Percentiles rank a stretch among this genome's conserved stretches.
These are phyloP conservation scores for Limnothrissa miodon DNA, from an alignment of 2,113 vertebrate genomes.

Conservation along the genomic window DNA sequence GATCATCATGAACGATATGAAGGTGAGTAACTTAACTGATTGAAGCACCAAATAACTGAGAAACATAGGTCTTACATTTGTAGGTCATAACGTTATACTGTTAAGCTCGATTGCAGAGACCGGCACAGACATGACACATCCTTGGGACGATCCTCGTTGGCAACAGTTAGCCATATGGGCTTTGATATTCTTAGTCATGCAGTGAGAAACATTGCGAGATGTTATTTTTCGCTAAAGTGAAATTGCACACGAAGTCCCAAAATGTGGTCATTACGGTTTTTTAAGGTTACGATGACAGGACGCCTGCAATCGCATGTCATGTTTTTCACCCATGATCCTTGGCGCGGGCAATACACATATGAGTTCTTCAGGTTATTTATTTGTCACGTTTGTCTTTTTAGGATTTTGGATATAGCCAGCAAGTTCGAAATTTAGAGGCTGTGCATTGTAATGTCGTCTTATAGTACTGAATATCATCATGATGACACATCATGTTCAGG, in stretches of 20 bases:
- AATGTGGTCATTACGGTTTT: not conserved
- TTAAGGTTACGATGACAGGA: not conserved
- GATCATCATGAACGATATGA: constrained; percentile 84
- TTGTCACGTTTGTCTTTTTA: not conserved
- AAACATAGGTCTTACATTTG: not conserved
- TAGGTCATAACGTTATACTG: too few relatives aligned
- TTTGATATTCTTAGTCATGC: constrained; percentile 1
- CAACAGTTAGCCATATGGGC: constrained; percentile 5
- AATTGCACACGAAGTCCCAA: not conserved
- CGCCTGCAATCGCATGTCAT: not conserved
- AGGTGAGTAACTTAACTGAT: constrained; percentile 60
- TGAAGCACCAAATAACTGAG: not conserved
- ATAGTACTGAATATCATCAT: not conserved
- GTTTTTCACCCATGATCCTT: not conserved
- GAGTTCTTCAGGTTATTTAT: not conserved
- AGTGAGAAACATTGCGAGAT: not conserved
- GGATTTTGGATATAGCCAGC: not conserved
- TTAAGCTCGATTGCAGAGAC: not conserved
- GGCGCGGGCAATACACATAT: not conserved
- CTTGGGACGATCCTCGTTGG: not conserved
- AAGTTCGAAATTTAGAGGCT: not conserved
- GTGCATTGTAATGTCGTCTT: not conserved
- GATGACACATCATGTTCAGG: not conserved
- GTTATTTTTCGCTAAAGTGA: not conserved
- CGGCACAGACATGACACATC: not conserved